A percentile compares a stretch with the other conserved stretches of the same genome.
These are phyloP conservation scores for Silurus asotus DNA, from an alignment of 2,113 vertebrate species.

Conservation along the genomic window DNA sequence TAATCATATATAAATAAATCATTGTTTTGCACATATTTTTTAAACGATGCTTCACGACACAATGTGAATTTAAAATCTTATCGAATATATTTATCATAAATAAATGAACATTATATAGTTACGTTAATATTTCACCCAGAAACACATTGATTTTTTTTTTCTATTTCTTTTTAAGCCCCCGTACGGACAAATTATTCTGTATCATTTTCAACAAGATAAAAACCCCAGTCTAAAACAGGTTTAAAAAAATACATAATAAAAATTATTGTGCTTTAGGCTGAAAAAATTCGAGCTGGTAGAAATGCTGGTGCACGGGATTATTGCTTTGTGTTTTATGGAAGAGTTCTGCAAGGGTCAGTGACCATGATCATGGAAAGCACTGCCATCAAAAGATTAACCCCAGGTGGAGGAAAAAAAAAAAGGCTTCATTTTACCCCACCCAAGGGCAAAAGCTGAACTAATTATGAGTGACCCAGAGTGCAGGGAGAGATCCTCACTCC, in stretches of 20 bases:
- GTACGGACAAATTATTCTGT: too few species aligned
- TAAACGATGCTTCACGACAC: too few species aligned
- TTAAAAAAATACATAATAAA: slow-evolving; percentile 9
- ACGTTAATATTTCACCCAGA: not conserved
- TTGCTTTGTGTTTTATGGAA: slow-evolving; percentile 66
- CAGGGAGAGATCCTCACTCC: slow-evolving; percentile 33
- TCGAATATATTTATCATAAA: too few species aligned
- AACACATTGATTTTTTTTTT: not conserved
- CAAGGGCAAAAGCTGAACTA: slow-evolving; percentile 58
- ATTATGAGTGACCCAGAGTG: slow-evolving; percentile 66
- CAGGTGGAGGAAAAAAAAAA: slow-evolving; percentile 55
- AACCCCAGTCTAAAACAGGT: not conserved
- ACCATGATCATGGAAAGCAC: slow-evolving; percentile 59
- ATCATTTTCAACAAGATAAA: not conserved
- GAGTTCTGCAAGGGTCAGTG: slow-evolving; percentile 62
- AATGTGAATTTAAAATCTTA: too few species aligned
- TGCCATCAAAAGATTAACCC: slow-evolving; percentile 48
- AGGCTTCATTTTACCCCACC: slow-evolving; percentile 62
- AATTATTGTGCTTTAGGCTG: not conserved
- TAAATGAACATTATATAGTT: not conserved
- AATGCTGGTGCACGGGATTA: slow-evolving; percentile 57
- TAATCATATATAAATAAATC: too few species aligned
- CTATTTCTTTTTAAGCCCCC: not conserved
- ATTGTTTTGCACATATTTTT: too few species aligned
- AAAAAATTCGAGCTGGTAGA: slow-evolving; percentile 44